Evolutionary conservation across 1,140 invertebrate species (phyloP).

Genomic region (Magallana ariakensis): DNA sequence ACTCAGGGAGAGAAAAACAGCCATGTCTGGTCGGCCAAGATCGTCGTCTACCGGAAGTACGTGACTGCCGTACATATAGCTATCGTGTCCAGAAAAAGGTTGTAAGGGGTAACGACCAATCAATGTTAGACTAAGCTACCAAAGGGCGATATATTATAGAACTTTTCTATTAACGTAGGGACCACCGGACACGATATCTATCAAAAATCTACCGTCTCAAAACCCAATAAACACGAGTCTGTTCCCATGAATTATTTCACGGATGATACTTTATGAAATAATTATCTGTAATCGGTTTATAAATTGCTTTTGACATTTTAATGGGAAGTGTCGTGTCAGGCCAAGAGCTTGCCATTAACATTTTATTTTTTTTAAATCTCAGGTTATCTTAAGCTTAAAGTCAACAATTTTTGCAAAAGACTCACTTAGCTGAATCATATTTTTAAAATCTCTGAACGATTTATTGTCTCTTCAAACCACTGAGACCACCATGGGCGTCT

Average conservation of each 20-base stretch:
- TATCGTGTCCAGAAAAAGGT: too few species aligned
- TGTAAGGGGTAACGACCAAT: too few species aligned
- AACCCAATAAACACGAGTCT: too few species aligned
- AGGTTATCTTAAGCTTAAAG: background rate
- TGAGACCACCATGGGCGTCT: background rate
- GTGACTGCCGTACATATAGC: background rate
- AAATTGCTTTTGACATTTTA: background rate
- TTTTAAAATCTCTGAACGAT: background rate
- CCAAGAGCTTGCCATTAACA: background rate
- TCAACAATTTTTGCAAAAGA: background rate
- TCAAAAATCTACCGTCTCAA: too few species aligned
- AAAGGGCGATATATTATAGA: too few species aligned
- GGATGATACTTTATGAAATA: background rate
- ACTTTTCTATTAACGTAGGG: too few species aligned
- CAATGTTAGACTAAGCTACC: too few species aligned
- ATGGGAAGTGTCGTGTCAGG: background rate
- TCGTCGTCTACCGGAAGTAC: constrained; percentile 8
- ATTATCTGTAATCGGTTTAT: constrained; percentile 4
- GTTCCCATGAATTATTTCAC: too few species aligned
- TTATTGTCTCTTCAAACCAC: background rate
- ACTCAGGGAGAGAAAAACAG: background rate
- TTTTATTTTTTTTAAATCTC: background rate
- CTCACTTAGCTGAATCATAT: background rate
- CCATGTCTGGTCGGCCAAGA: background rate
- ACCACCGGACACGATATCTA: too few species aligned